Evolutionary conservation across 2,113 vertebrate genomes (phyloP), one percentile per base, ranked within the genome.

Genomic region (Pipa parva): DNA sequence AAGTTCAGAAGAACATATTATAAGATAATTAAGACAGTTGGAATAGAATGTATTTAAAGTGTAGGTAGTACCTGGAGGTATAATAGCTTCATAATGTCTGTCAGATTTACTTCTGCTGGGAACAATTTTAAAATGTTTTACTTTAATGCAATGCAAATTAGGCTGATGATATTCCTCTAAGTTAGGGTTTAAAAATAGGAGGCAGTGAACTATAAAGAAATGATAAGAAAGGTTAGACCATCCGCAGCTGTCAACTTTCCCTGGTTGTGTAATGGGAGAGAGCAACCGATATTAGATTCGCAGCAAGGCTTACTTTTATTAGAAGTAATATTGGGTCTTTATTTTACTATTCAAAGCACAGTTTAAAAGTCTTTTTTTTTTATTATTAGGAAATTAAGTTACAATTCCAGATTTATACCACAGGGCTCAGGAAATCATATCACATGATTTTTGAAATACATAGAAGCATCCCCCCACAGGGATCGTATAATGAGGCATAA

Each of bases 51-150:
- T 89, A 85, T 88, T 89, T 89, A 86, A 85, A 84, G 85, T 79
- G 82, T 79, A 81, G 84, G 87, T 89, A 88, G 87, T 85, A 87
- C 82, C 84, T 86, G 84, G 82, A 86, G 87, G 83, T 88, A 83
- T 89, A 89, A 90, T 88, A 84, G 88, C 84, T 88, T 85, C 85
- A 89, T 90, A 90, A 89, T 88, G 82, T 79, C 85, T 88, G 85
- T 88, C 88, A 90, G 86, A 88, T 89, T 89, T 89, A 89, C 87
- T 88, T 89, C 84, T 87, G 82, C 86, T 85, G 84, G 52, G 85
- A 86, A 87, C 84, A 87, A 89, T 85, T 86, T 87, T 87, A 84
- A 85, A 87, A 81, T 86, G 87, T 83, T 90, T 89, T 84, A 84
- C 83, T 84, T 83, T 88, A 89, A 90, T 89, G 81, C 59, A 77